Evolutionary conservation across 2,113 vertebrate genomes (phyloP), one percentile per base, ranked within the genome.

Genomic region (Protomyctophum bolini): DNA sequence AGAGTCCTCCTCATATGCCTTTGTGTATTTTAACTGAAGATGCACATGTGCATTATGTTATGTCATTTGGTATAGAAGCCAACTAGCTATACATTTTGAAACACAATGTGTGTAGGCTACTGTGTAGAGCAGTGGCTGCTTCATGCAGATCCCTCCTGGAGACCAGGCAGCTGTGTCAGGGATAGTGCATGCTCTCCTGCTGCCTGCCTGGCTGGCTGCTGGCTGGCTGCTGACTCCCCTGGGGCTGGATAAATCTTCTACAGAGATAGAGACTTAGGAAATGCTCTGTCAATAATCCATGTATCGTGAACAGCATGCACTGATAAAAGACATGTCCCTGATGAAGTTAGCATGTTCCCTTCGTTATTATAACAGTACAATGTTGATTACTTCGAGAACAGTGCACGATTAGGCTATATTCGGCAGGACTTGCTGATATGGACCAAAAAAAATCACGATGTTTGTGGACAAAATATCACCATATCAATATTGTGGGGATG

Each of bases 211-310:
- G 84, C 64, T 63, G 63, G 84, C 81, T 54, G n/a, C 52, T 12
- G 12, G 3, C 10, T 54, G 51, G 11, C 33, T 41, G 33, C 33
- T 41, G 33, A 41, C 71, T 69, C 73, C 69, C 68, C 71, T 72
- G 78, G 71, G 80, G 80, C 83, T 82, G 87, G 70, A 75, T 81
- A 72, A 81, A 70, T 75, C 79, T 57, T 78, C 88, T 73, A 79
- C 73, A 89, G 81, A 85, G 81, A 89, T 80, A 85, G 81, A 83
- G 55, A 81, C 82, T 76, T 28, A 76, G 70, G 85, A 80, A 56
- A 80, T 72, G 60, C 63, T 60, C 77, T 70, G 72, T 81, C 81
- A 76, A 14, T 86, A 72, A 64, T 65, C 50, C 69, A 55, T 8
- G 59, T 28, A 50, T 75, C 68, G 65, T 6, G 33, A 46, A 56